phyloP scores from a whole-genome alignment of 2,888 invertebrate genomes.

The Artemia sp. region DNA sequence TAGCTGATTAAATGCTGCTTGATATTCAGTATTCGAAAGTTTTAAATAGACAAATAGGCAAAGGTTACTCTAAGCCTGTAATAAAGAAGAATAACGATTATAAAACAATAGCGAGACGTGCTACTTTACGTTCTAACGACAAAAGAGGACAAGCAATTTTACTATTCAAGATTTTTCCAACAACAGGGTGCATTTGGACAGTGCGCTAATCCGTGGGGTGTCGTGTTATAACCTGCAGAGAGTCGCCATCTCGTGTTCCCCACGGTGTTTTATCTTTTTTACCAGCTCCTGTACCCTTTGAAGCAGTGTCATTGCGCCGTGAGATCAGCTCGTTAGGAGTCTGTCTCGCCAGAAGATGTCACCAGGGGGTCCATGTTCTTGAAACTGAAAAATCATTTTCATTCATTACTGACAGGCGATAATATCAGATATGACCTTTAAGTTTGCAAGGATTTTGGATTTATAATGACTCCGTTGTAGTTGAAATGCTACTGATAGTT shows the following conservation, averaged over 20 bases:
- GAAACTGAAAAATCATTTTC: conserved; percentile 13
- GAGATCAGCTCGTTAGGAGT: not conserved
- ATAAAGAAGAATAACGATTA: too few relatives aligned
- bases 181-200: conserved; percentile 12
- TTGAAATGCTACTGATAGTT: too few relatives aligned
- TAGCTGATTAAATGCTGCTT: too few relatives aligned
- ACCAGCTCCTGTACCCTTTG: not conserved
- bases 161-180: not conserved
- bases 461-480: too few relatives aligned
- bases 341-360: conserved; percentile 12
- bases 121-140: not conserved
- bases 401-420: conserved; percentile 7
- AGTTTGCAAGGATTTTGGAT: not conserved
- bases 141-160: conserved; percentile 3
- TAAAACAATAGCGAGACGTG: not conserved
- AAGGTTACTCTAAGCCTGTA: too few relatives aligned
- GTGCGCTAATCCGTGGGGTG: not conserved
- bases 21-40: too few relatives aligned
- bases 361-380: conserved; percentile 11
- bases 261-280: conserved; percentile 5
- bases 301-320: conserved; percentile 1
- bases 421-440: conserved; percentile 1
- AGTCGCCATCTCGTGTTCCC: conserved; percentile 9
- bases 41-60: too few relatives aligned
- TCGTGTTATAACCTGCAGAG: conserved; percentile 6